Base-by-base conservation (phyloP, 2,797 vertebrate genomes). In the Australoheros facetus region DNA sequence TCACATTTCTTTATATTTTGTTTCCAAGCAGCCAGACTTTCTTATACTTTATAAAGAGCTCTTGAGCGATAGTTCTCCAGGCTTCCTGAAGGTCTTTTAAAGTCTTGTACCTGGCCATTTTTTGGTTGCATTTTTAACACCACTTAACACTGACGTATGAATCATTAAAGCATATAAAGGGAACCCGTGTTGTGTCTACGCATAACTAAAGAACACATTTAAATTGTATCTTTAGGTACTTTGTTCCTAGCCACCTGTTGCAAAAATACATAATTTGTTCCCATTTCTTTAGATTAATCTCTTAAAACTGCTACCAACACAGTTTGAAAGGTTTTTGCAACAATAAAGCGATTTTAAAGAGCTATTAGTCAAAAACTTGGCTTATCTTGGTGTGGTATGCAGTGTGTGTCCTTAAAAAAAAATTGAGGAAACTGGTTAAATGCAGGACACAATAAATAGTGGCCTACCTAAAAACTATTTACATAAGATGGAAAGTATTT, bases 191-290 rank as follows among this genome's bases (percentile, higher is more conserved):
- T 8, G 34, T 34, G 17, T 59, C 57, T 9, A 59, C 57, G n/a
- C 0, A 2, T 17, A 34, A 6, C n/a, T 21, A 39, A 39, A 60
- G n/a, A 2, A 13, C 7, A 2, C 0, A 7, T 13, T 14, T 8
- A 2, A 60, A 39, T 23, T 23, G 59, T 42, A 39, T 62, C 34
- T 62, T 62, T 62, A 16, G 4, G 37, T n/a, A 62, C 7, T 34
- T 34, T 34, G 7, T 39, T 39, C 59, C 34, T 39, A 19, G 56
- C 16, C 32, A 9, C 1, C 9, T 30, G 28, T 32, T 8, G 16
- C 6, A 58, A 30, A 56, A 58, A 30, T 2, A 58, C 56, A 58
- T 30, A 32, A 11, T 58, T 58, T 58, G 32, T 58, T 32, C 56
- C 16, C 9, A 58, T 32, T 58, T 58, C 9, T 16, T 4, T 62